Conservation (phyloP, 2,113 vertebrate genomes). For the Lepisosteus osseus region DNA sequence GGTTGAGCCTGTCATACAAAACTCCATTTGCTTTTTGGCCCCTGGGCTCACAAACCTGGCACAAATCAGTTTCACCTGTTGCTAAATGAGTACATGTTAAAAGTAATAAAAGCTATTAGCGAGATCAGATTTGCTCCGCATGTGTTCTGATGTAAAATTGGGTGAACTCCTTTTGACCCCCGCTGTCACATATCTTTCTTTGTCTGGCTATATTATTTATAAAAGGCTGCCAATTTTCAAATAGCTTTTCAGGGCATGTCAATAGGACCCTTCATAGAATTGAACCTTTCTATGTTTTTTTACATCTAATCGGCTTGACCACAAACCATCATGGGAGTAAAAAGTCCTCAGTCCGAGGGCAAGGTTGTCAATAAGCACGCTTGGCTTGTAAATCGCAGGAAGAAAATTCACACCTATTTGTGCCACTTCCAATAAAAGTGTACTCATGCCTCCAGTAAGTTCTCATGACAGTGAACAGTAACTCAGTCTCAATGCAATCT, state of each 20-base stretch:
- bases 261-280: constrained; percentile 20
- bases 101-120: constrained; percentile 72
- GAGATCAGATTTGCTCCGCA: constrained; percentile 63
- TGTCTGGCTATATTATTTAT: constrained; percentile 60
- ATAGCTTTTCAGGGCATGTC: constrained; percentile 24
- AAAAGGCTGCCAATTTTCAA: constrained; percentile 36
- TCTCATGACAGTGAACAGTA: background rate
- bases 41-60: constrained; percentile 67
- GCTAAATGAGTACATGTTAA: constrained; percentile 71
- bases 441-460: constrained; percentile 8
- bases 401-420: constrained; percentile 15
- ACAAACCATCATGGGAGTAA: background rate
- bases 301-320: constrained; percentile 5
- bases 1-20: constrained; percentile 66
- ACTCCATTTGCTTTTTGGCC: constrained; percentile 61
- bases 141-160: constrained; percentile 58
- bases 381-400: constrained; percentile 12
- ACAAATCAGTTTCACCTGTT: constrained; percentile 91
- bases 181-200: constrained; percentile 51
- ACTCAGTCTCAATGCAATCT: background rate
- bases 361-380: background rate
- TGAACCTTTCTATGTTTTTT: constrained; percentile 13
- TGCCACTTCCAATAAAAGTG: constrained; percentile 23
- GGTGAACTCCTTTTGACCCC: constrained; percentile 72
- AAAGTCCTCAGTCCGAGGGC: background rate